Evolutionary conservation across 2,113 vertebrate genomes (phyloP).

Genomic region (Tachuris rubrigastra): DNA sequence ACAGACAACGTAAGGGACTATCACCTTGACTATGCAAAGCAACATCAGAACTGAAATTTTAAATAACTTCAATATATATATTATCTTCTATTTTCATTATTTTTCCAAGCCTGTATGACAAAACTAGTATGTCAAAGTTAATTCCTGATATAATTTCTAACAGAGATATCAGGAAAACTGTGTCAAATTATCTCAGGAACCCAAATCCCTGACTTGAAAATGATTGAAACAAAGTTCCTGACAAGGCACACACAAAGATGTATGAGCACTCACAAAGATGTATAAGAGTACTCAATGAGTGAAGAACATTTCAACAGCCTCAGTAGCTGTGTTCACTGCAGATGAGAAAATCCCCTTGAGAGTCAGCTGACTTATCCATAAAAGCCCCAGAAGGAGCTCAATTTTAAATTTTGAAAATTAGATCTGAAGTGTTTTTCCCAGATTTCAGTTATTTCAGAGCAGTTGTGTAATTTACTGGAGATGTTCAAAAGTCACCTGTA

Average conservation of each 20-base stretch:
- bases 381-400: not conserved
- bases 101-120: not conserved
- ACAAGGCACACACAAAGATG: not conserved
- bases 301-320: not conserved
- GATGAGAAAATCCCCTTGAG: not conserved
- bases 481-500: not conserved
- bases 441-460: too few relatives aligned
- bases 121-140: not conserved
- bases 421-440: not conserved
- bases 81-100: not conserved
- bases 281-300: not conserved
- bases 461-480: too few relatives aligned
- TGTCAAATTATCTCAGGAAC: not conserved
- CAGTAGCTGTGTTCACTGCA: not conserved
- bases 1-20: not conserved
- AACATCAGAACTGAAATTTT: not conserved
- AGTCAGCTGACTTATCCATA: not conserved
- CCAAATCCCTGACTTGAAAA: not conserved
- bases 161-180: not conserved
- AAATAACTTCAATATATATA: not conserved
- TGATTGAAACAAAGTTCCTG: not conserved
- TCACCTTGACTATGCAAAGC: not conserved
- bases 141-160: not conserved
- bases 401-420: not conserved
- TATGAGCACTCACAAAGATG: not conserved